These are phyloP conservation scores for Limnothrissa miodon DNA, from an alignment of 2,113 vertebrate species.

Conservation along the genomic window DNA sequence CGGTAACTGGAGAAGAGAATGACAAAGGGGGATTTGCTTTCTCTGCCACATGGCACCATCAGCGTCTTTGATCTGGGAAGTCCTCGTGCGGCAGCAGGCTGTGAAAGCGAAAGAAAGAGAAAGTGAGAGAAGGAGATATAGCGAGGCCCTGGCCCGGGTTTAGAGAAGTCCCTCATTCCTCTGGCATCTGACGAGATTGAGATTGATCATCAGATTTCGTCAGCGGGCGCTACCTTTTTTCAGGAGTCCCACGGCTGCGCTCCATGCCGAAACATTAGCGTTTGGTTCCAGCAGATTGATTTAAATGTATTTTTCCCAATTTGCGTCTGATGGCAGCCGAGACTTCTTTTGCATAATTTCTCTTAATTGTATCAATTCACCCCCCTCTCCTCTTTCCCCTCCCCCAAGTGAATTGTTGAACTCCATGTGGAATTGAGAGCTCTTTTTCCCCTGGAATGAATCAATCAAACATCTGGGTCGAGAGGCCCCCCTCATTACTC, in stretches of 20 bases:
- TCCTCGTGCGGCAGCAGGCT: neutral
- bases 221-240: neutral
- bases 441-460: constrained; percentile 53
- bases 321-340: neutral
- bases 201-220: constrained; percentile 15
- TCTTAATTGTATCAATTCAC: constrained; percentile 22
- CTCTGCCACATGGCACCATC: constrained; percentile 41
- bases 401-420: constrained; percentile 33
- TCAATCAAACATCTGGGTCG: constrained; percentile 71
- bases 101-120: neutral
- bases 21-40: constrained; percentile 62
- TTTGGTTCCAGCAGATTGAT: neutral
- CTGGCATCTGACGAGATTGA: constrained; percentile 3
- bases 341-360: constrained; percentile 31
- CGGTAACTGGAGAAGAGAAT: constrained; percentile 61
- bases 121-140: neutral
- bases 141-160: neutral
- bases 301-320: constrained; percentile 4
- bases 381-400: neutral
- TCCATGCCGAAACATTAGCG: neutral
- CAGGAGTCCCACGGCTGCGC: neutral
- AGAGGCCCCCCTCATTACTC: constrained; percentile 68
- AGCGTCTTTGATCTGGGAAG: constrained; percentile 1
- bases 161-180: neutral
- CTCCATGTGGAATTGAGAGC: constrained; percentile 44